phyloP scores from a whole-genome alignment of 2,113 vertebrate genomes.

The Mesocricetus auratus region DNA sequence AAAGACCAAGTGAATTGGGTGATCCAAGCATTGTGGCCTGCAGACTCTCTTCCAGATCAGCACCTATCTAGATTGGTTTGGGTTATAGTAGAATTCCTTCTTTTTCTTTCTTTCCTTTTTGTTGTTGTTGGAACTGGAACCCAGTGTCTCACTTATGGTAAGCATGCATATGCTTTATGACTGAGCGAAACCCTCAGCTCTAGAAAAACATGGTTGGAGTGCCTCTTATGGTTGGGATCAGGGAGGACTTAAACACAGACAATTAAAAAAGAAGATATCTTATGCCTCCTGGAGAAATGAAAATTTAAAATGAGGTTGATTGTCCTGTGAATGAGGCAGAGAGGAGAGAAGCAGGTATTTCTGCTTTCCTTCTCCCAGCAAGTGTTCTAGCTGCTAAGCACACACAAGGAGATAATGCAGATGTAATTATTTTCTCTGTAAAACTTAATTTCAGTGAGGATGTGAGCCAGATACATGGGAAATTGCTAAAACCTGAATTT shows the following conservation, averaged over 20 bases:
- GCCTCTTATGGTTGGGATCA: neutral
- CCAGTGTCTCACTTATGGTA: neutral
- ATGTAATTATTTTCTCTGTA: neutral
- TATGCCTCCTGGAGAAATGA: slow-evolving; percentile 11
- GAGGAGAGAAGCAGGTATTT: neutral
- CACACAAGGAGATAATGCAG: neutral
- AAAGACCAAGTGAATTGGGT: neutral
- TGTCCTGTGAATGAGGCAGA: neutral
- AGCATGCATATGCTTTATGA: neutral
- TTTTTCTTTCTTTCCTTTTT: neutral
- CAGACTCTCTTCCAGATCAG: slow-evolving; percentile 16
- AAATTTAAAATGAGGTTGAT: neutral
- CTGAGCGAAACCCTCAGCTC: neutral
- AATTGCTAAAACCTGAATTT: slow-evolving; percentile 13
- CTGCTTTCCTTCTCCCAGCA: neutral
- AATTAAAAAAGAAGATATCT: slow-evolving; percentile 33
- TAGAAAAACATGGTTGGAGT: neutral
- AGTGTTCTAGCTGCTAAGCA: neutral
- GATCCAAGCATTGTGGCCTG: neutral
- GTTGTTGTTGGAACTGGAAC: neutral
- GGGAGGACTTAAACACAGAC: neutral
- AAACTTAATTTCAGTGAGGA: neutral
- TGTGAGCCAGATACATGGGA: neutral
- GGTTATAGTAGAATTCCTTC: too few relatives aligned
- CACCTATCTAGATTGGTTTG: slow-evolving; percentile 15